A percentile compares a stretch with the other conserved stretches of the same genome.
Conservation (phyloP, 2,888 invertebrate species). For the Thysanoteuthis rhombus region DNA sequence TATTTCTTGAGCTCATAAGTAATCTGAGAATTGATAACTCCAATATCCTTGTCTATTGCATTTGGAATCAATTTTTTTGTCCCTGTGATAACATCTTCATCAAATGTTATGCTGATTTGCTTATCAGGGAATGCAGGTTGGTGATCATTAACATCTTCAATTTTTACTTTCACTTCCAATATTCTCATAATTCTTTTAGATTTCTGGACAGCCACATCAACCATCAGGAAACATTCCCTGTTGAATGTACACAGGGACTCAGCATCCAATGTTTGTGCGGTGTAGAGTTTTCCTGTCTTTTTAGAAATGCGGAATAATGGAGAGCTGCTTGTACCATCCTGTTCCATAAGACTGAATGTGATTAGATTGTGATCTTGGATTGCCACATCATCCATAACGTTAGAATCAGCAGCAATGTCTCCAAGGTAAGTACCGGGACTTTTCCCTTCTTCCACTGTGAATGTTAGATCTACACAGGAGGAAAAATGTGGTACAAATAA, state of each 20-base stretch:
- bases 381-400: background rate
- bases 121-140: background rate
- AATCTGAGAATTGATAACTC: background rate
- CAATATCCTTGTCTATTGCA: background rate
- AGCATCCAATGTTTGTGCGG: background rate
- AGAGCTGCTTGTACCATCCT: background rate
- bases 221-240: background rate
- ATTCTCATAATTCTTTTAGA: background rate
- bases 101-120: background rate
- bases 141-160: background rate
- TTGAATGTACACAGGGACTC: background rate
- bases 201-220: background rate
- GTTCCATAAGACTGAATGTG: background rate
- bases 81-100: background rate
- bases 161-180: background rate
- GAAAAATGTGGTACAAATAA: background rate
- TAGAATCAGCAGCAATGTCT: background rate
- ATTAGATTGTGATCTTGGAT: background rate
- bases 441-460: background rate
- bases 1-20: background rate
- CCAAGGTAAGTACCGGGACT: background rate
- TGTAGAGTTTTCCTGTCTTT: background rate
- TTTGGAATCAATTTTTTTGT: background rate
- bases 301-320: background rate
- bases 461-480: background rate